Base-by-base conservation (phyloP, 2,113 vertebrate species). In the Notarius lentiginosus region DNA sequence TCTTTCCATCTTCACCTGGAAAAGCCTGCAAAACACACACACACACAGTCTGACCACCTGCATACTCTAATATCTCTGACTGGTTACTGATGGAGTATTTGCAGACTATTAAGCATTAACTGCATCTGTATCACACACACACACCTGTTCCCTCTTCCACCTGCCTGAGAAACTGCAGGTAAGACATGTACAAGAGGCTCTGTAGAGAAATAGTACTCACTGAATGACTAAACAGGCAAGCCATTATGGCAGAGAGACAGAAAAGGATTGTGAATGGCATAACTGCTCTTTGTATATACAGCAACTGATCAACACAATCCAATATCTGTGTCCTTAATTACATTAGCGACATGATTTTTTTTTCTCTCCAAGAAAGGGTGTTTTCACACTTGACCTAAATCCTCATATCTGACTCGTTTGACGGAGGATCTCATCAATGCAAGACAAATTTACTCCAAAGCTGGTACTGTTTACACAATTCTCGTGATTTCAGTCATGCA, bases 1-100 rank as follows among this genome's bases (percentile, higher is more conserved):
- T 84, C 96, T 95, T 84, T 99, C 98, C 96, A 99, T 99, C 94
- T 99, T 99, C 91, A 99, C 96, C 96, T 99, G 96, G 91, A 97
- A 99, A 87, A 99, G 94, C 91, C 98, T 99, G 89, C 80, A 76
- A 90, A 51, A 87, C 68, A 87, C 87, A 90, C 12, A 70, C 66
- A 93, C 70, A 93, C 86, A 93, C 84, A 89, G 30, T 83, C 22
- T 70, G 77, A 82, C 83, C 60, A 85, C 75, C 73, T 76, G 77
- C 51, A 72, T 17, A 18, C 73, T 65, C 55, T 63, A 56, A 70
- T 79, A 65, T 79, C 51, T 73, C 79, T 61, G 55, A 82, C 55
- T 53, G 76, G 4, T 22, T 47, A 61, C 84, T 56, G 76, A 60
- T 15, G 3, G 68, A 75, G 76, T 73, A 17, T 70, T 63, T 87